Base-by-base conservation (phyloP, 2,113 vertebrate genomes). In the Tor tambroides region DNA sequence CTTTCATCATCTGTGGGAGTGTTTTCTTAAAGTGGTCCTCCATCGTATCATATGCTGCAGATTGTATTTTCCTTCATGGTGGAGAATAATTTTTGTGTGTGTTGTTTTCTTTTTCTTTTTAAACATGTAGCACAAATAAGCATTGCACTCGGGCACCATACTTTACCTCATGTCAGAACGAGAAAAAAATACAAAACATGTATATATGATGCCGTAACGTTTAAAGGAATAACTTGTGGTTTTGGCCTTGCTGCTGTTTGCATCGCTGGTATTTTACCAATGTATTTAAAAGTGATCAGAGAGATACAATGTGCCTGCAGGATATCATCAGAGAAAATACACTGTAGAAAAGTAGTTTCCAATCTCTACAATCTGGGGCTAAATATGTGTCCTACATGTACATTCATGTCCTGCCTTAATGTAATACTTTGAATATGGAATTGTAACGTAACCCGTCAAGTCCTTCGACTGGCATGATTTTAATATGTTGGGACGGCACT, bases 131-230 rank as follows among this genome's bases (percentile, higher is more conserved):
- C 97, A 97, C 96, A 97, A 96, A 95, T 93, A 92, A 96, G 95
- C 96, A 95, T 96, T 97, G 97, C 96, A 97, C 97, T 97, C 95
- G 95, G 93, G 95, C 95, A 93, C 96, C 96, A 95, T 95, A 96
- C 95, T 96, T 97, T 97, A 98, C 97, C 97, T 99, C 97, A 97
- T 96, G 96, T 96, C 96, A 95, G 91, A 92, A 92, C 95, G 93
- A 93, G 93, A 95, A 94, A 90, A 86, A 86, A 81, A 30, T 78
- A 26, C 43, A 84, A 54, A 84, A 77, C 61, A 35, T 90, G 54
- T 90, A 85, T 83, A 87, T 87, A 83, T 90, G 63, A 88, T 91
- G 88, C 87, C 85, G 74, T 92, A 91, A 90, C 91, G 90, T 94
- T 94, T 95, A 94, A 95, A 94, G 91, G 91, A 94, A 90, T 93